These are phyloP conservation scores for Halocynthia roretzi DNA, from an alignment of 23 tunicate species.

Conservation along the genomic window DNA sequence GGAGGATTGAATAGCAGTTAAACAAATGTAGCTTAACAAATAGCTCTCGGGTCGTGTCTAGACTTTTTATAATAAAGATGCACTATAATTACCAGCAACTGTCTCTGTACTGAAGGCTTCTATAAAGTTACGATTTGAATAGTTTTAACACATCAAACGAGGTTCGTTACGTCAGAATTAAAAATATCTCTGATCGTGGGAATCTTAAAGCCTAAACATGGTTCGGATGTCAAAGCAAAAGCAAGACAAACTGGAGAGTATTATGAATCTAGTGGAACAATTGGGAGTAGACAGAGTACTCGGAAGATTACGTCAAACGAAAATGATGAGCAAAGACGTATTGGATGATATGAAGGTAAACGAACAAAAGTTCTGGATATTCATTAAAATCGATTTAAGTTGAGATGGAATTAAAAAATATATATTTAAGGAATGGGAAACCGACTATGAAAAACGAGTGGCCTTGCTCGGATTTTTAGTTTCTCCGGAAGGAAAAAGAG, in stretches of 20 bases:
- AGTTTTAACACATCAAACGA: too few relatives aligned
- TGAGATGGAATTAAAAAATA: too few relatives aligned
- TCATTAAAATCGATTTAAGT: not conserved
- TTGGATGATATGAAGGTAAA: conserved; percentile 81
- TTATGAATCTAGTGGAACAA: conserved; percentile 75
- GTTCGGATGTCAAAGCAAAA: conserved; percentile 73
- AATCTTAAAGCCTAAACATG: conserved; percentile 20
- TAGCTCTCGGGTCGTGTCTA: too few relatives aligned
- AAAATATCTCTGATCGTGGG: too few relatives aligned
- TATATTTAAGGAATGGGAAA: conserved; percentile 74
- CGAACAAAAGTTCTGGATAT: not conserved
- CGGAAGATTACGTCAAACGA: conserved; percentile 63
- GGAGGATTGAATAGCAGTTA: too few relatives aligned
- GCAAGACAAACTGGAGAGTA: conserved; percentile 72
- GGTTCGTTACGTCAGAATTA: too few relatives aligned
- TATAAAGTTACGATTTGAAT: too few relatives aligned
- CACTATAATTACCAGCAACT: too few relatives aligned
- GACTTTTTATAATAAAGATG: too few relatives aligned
- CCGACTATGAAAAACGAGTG: conserved; percentile 85
- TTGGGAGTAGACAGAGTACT: conserved; percentile 74
- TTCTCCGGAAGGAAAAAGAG: conserved; percentile 83
- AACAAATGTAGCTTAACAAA: too few relatives aligned
- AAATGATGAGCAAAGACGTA: conserved; percentile 92
- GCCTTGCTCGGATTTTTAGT: conserved; percentile 82
- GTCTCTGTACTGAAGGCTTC: too few relatives aligned